These are phyloP conservation scores for Nerophis lumbriciformis DNA, from an alignment of 2,113 vertebrate species.

Conservation along the genomic window DNA sequence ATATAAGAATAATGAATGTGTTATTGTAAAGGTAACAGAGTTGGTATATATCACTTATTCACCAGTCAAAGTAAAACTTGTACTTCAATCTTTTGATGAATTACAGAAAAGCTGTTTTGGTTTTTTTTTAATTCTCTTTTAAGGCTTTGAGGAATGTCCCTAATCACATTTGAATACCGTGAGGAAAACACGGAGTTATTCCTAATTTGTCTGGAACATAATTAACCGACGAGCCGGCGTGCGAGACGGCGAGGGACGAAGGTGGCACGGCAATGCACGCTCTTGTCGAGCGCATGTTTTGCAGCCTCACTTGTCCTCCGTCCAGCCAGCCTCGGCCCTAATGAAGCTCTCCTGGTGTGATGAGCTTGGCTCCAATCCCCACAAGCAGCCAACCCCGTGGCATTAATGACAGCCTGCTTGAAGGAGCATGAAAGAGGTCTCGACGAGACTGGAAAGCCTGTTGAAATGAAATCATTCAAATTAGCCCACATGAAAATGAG, in stretches of 20 bases:
- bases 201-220: slow-evolving; percentile 65
- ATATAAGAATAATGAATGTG: too few species aligned
- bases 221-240: slow-evolving; percentile 59
- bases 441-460: slow-evolving; percentile 46
- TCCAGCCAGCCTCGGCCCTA: slow-evolving; percentile 51
- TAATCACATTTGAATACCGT: slow-evolving; percentile 72
- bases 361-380: slow-evolving; percentile 43
- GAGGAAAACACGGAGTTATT: slow-evolving; percentile 19
- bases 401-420: slow-evolving; percentile 63
- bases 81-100: slow-evolving; percentile 61
- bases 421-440: slow-evolving; percentile 56
- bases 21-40: too few species aligned
- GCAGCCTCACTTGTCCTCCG: slow-evolving; percentile 47
- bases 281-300: slow-evolving; percentile 23
- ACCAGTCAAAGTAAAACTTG: too few species aligned
- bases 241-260: slow-evolving; percentile 29
- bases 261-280: slow-evolving; percentile 34
- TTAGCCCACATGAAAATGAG: slow-evolving; percentile 61
- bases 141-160: slow-evolving; percentile 70
- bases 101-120: slow-evolving; percentile 46
- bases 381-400: slow-evolving; percentile 45
- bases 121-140: slow-evolving; percentile 72
- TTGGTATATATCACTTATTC: too few species aligned
- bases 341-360: slow-evolving; percentile 64
- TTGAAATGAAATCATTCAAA: slow-evolving; percentile 70